Percentiles rank a stretch among this genome's conserved stretches.
phyloP scores from a whole-genome alignment of 2,113 vertebrate species.

The Gadus chalcogrammus region DNA sequence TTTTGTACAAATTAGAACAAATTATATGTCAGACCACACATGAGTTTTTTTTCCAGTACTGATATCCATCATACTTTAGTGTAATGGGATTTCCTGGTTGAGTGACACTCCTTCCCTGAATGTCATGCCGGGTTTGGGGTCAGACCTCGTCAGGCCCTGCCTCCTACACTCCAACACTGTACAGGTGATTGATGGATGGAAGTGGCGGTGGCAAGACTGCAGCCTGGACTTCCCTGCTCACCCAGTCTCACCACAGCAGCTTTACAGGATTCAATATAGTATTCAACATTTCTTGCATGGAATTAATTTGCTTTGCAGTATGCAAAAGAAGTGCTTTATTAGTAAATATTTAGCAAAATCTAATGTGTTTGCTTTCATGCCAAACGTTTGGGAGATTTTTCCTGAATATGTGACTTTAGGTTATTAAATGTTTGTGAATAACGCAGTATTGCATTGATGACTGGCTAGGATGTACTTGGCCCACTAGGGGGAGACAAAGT shows the following conservation, averaged over 20 bases:
- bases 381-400: not conserved
- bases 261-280: no score
- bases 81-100: slow-evolving; percentile 75
- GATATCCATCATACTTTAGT: slow-evolving; percentile 76
- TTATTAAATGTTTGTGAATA: not conserved
- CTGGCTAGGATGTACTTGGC: not conserved
- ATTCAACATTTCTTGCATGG: no score
- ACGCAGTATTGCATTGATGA: not conserved
- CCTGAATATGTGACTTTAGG: not conserved
- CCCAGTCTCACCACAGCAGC: slow-evolving; percentile 22
- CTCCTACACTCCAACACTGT: slow-evolving; percentile 53
- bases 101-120: slow-evolving; percentile 70
- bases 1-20: slow-evolving; percentile 70
- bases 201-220: slow-evolving; percentile 41
- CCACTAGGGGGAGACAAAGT: slow-evolving; percentile 73
- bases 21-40: slow-evolving; percentile 72
- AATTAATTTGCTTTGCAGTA: no score
- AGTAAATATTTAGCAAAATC: not conserved
- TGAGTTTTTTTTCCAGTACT: slow-evolving; percentile 60
- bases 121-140: slow-evolving; percentile 70
- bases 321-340: no score
- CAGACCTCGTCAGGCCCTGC: slow-evolving; percentile 66
- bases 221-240: slow-evolving; percentile 21
- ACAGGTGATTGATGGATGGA: slow-evolving; percentile 70
- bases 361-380: no score